These are phyloP conservation scores for Sebastolobus altivelis DNA, from an alignment of 2,797 vertebrate genomes.

Conservation along the genomic window DNA sequence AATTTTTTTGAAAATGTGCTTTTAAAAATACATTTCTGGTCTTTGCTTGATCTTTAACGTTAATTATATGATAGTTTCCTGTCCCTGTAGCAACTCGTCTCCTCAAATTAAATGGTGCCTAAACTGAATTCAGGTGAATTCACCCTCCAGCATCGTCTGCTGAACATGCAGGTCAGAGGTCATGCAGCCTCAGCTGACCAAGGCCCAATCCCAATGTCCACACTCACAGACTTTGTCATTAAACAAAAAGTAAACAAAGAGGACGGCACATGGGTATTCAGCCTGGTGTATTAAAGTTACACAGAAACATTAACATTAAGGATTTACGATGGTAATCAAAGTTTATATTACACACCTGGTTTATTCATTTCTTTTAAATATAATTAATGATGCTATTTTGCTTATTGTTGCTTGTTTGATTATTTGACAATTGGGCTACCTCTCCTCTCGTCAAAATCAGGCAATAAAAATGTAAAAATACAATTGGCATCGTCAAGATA, in stretches of 20 bases:
- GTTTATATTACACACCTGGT: no score
- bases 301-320: neutral
- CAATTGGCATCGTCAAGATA: no score
- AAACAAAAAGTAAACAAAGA: no score
- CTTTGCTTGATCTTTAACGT: neutral
- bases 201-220: no score
- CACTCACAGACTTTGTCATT: no score
- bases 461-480: no score
- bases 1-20: neutral
- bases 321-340: neutral
- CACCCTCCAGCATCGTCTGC: neutral
- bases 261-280: no score
- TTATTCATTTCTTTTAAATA: no score
- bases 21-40: neutral
- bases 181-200: neutral
- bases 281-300: neutral
- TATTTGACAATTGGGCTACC: no score
- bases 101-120: neutral
- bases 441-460: no score
- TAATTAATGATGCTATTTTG: no score
- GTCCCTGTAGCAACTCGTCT: neutral
- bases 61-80: neutral
- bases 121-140: neutral
- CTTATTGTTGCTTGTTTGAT: no score
- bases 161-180: constrained; percentile 10